Percentiles rank a stretch among this genome's conserved stretches.
Evolutionary conservation across 2,113 vertebrate species (phyloP).

Genomic region (Phrynosoma platyrhinos): DNA sequence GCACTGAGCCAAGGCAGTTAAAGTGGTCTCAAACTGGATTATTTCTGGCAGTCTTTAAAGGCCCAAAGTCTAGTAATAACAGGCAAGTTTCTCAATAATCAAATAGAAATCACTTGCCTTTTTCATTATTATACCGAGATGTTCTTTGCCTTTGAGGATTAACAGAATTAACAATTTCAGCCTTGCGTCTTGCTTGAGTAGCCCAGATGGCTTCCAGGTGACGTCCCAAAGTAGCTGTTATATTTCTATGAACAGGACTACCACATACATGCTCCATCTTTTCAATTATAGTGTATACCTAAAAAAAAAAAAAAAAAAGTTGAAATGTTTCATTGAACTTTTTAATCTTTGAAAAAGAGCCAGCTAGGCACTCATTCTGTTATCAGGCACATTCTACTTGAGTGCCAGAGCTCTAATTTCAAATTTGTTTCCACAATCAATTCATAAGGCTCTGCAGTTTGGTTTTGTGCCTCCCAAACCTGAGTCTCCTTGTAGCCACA

Average conservation of each 20-base stretch:
- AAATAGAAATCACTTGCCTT: slow-evolving; percentile 40
- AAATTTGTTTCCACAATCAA: not conserved
- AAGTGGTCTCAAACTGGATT: too few relatives aligned
- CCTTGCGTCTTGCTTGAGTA: slow-evolving; percentile 64
- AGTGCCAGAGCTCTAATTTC: not conserved
- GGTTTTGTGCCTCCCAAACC: too few relatives aligned
- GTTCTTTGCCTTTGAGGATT: slow-evolving; percentile 51
- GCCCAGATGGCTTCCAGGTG: slow-evolving; percentile 65
- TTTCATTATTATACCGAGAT: slow-evolving; percentile 42
- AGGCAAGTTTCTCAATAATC: fast-evolving
- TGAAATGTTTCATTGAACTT: fast-evolving
- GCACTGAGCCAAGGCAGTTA: too few relatives aligned
- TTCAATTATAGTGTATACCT: slow-evolving; percentile 67
- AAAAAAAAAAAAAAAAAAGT: not conserved
- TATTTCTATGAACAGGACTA: slow-evolving; percentile 56
- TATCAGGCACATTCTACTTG: not conserved
- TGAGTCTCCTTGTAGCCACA: too few relatives aligned
- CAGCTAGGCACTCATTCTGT: too few relatives aligned
- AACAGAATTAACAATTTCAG: slow-evolving; percentile 66
- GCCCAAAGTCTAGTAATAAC: fast-evolving
- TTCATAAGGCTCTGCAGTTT: not conserved
- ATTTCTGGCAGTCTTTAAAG: too few relatives aligned
- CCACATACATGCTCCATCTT: slow-evolving; percentile 70
- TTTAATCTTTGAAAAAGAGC: fast-evolving
- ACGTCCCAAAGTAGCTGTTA: slow-evolving; percentile 43